Evolutionary conservation across 2,888 invertebrate genomes (phyloP).

Genomic region (Scotopteryx bipunctaria): DNA sequence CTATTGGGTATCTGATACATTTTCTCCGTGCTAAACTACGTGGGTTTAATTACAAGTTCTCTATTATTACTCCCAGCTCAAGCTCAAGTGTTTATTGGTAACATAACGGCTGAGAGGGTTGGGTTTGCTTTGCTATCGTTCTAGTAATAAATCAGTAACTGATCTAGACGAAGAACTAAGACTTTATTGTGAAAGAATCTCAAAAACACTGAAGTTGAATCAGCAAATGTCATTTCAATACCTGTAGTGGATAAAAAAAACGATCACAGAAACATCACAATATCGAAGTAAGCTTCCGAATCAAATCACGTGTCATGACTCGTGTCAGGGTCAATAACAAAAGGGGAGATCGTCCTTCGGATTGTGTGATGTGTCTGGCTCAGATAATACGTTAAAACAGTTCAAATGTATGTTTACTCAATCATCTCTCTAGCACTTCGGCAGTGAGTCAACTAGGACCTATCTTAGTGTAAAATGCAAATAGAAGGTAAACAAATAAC

Average conservation of each 20-base stretch:
- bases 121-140: slow-evolving; percentile 13
- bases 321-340: neutral
- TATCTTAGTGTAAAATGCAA: neutral
- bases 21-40: slow-evolving; percentile 27
- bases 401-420: neutral
- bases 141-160: slow-evolving; percentile 37
- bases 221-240: neutral
- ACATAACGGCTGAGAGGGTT: slow-evolving; percentile 31
- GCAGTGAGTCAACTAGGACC: too few species aligned
- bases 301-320: neutral
- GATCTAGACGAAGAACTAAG: slow-evolving; percentile 34
- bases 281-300: neutral
- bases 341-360: neutral
- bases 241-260: neutral
- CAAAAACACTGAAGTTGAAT: too few species aligned
- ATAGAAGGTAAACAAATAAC: neutral
- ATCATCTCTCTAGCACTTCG: too few species aligned
- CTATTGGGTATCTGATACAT: slow-evolving; percentile 32
- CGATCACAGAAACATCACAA: neutral
- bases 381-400: neutral
- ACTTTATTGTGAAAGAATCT: slow-evolving; percentile 39
- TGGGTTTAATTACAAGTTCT: slow-evolving; percentile 33
- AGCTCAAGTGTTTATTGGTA: slow-evolving; percentile 30
- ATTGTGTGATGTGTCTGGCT: neutral
- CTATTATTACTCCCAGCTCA: slow-evolving; percentile 26